These are phyloP conservation scores for Gracilinanus agilis DNA, from an alignment of 2,113 vertebrate species.

Conservation along the genomic window DNA sequence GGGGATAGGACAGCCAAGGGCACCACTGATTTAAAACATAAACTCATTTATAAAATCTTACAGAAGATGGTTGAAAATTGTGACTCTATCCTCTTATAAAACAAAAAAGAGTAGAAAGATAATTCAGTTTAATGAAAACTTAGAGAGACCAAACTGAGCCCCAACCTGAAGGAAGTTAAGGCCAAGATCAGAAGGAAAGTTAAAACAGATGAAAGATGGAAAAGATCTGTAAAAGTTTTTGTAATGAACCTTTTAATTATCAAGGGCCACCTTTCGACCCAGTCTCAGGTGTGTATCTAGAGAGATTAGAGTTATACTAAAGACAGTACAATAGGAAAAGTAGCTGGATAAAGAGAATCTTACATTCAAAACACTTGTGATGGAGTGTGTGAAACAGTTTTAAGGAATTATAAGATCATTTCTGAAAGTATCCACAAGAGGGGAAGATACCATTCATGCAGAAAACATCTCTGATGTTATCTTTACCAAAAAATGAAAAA, in stretches of 20 bases:
- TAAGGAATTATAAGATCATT: background rate
- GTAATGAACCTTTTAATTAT: background rate
- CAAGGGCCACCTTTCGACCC: background rate
- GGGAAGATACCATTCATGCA: background rate
- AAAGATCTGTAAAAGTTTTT: background rate
- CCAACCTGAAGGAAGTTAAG: background rate
- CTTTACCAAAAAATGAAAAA: background rate
- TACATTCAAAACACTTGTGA: background rate
- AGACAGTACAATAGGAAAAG: background rate
- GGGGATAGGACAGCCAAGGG: background rate
- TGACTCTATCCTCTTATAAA: background rate
- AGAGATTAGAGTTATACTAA: background rate
- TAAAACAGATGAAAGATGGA: background rate
- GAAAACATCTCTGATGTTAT: background rate
- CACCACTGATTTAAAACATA: too few species aligned
- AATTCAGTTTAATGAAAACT: background rate
- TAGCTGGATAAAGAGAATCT: background rate
- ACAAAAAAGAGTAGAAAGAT: background rate
- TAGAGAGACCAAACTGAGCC: background rate
- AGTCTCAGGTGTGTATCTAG: background rate
- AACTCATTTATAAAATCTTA: background rate
- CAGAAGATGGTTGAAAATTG: background rate
- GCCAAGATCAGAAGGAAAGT: background rate
- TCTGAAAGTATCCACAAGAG: background rate
- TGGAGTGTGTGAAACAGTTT: background rate